Evolutionary conservation across 1,140 invertebrate genomes (phyloP).

Genomic region (Drepana arcuata): DNA sequence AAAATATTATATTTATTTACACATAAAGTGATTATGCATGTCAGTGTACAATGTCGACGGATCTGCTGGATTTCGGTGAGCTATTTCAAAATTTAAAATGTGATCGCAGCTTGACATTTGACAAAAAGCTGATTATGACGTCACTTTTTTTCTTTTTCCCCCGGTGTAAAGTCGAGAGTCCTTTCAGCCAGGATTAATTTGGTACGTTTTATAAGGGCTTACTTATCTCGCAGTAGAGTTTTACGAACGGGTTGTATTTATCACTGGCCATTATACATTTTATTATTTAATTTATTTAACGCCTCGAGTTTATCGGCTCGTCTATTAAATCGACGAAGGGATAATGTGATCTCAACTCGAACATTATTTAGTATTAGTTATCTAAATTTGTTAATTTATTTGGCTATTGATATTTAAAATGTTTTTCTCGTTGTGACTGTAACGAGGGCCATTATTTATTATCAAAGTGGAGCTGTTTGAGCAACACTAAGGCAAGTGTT

Average conservation of each 20-base stretch:
- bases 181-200: constrained; percentile 68
- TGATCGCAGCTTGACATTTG: constrained; percentile 61
- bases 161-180: constrained; percentile 28
- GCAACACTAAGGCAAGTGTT: too few relatives aligned
- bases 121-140: constrained; percentile 71
- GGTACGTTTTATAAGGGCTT: constrained; percentile 65
- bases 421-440: too few relatives aligned
- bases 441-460: too few relatives aligned
- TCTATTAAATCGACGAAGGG: constrained; percentile 63
- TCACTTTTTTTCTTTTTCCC: constrained; percentile 55
- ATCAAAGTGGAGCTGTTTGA: too few relatives aligned
- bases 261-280: constrained; percentile 66
- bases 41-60: constrained; percentile 25
- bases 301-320: constrained; percentile 57
- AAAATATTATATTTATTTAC: too few relatives aligned
- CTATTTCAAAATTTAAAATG: constrained; percentile 63
- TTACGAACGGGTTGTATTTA: constrained; percentile 65
- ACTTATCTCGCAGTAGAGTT: constrained; percentile 56
- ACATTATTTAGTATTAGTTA: constrained; percentile 45
- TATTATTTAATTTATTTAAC: constrained; percentile 72
- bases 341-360: constrained; percentile 58
- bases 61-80: constrained; percentile 29
- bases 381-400: constrained; percentile 38
- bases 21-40: too few relatives aligned
- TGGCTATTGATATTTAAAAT: constrained; percentile 11